Base-by-base conservation (phyloP, 2,888 invertebrate species). In the Catotricha subobsoleta region DNA sequence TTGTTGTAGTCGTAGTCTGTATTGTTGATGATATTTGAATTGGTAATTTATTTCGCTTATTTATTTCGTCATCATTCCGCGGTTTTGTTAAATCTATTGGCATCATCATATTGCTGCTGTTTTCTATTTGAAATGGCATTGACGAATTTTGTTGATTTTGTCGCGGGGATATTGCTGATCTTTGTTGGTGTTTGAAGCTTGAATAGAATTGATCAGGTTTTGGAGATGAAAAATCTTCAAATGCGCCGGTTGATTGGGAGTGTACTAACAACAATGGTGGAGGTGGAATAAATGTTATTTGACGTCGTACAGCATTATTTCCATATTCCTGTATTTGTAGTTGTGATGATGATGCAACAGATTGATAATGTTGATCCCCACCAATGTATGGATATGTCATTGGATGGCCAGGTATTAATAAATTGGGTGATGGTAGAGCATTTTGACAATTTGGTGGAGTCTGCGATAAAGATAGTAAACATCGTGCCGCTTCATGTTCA, bases 401-500 rank as follows among this genome's bases (percentile, higher is more conserved):
- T 1, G 78, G 78, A 48, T 77, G 65, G 13, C 68, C 70, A n/a
- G 72, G 71, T 31, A 72, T 59, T 15, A 36, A 9, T 15, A 15
- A 29, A 19, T 20, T 69, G 2, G 68, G 62, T 40, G 64, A 58
- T 15, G 42, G 27, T 25, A 27, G 29, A 4, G 64, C 59, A 2
- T 36, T 23, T 23, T 36, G 23, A 36, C 25, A 21, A 7, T 19
- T 21, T n/a, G 69, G 65, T 7, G 71, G 68, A 33, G 71, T 66
- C 51, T 67, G 64, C 18, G 70, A 77, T 34, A 88, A 63, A 27
- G 83, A 81, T 30, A 88, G 60, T 43, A 88, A 63, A 54, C 86
- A 80, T 50, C 80, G 78, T 0, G 86, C 87, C 7, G 86, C 86
- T 64, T 87, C 87, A 51, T 84, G 83, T 58, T 87, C 87, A 51